A percentile compares a stretch with the other conserved stretches of the same genome.
Conservation (phyloP, 2,888 invertebrate species). For the Blastobasis adustella region DNA sequence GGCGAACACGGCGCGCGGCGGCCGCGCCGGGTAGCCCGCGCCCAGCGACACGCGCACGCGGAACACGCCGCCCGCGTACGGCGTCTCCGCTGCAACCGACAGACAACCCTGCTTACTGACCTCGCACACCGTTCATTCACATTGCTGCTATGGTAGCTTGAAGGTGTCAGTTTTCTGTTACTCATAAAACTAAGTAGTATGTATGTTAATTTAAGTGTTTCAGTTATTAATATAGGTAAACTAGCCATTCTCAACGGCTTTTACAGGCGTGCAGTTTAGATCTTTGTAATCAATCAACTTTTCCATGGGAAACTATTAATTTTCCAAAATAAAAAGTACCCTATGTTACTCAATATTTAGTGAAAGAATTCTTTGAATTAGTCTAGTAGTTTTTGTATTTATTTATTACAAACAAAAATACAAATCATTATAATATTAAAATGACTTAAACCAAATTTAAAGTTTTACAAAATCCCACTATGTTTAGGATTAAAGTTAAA, state of each 20-base stretch:
- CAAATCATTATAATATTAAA: too few relatives aligned
- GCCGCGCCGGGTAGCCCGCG: constrained; percentile 93
- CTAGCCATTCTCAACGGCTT: not conserved
- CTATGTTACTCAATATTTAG: too few relatives aligned
- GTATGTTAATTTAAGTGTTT: not conserved
- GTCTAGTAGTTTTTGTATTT: too few relatives aligned
- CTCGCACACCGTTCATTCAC: not conserved
- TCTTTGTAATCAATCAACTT: not conserved
- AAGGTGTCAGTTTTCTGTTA: not conserved
- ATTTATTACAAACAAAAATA: too few relatives aligned
- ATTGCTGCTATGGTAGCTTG: not conserved
- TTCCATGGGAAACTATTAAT: too few relatives aligned
- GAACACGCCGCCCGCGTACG: constrained; percentile 92
- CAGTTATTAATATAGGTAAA: not conserved
- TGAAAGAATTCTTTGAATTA: too few relatives aligned
- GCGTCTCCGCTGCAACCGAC: constrained; percentile 83
- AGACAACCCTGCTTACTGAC: not conserved
- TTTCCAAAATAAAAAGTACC: too few relatives aligned
- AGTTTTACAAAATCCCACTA: too few relatives aligned
- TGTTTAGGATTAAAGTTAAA: too few relatives aligned
- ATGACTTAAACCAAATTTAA: too few relatives aligned
- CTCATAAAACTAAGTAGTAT: not conserved
- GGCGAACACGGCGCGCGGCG: constrained; percentile 94
- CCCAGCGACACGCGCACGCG: constrained; percentile 91
- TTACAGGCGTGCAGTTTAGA: not conserved